These are phyloP conservation scores for Sceloporus tristichus DNA, from an alignment of 2,113 vertebrate species.

Conservation along the genomic window DNA sequence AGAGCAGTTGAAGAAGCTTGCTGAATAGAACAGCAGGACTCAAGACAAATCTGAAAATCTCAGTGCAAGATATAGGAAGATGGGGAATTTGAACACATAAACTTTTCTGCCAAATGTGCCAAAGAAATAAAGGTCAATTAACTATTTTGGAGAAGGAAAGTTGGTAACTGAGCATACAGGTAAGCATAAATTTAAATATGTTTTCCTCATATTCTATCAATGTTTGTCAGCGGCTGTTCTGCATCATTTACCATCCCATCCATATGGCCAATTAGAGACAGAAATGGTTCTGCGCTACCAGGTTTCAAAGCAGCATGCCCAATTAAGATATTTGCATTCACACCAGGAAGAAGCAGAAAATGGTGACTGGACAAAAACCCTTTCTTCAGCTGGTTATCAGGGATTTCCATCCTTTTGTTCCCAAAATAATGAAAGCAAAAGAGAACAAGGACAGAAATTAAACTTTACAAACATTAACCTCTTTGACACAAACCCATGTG, in stretches of 20 bases:
- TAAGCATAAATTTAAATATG: background rate
- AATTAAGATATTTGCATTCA: constrained; percentile 7
- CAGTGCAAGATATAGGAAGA: background rate
- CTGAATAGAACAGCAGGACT: background rate
- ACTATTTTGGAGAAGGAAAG: background rate
- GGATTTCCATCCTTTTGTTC: background rate
- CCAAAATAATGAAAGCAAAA: background rate
- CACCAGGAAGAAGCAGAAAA: background rate
- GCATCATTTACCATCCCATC: background rate
- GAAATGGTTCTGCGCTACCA: background rate
- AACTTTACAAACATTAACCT: background rate
- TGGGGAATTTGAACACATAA: background rate
- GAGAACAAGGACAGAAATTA: background rate
- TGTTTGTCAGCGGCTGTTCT: background rate
- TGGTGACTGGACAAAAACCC: background rate
- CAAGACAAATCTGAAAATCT: background rate
- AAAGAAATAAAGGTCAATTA: background rate
- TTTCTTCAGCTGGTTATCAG: background rate
- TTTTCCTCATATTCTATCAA: background rate
- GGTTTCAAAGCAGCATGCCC: background rate
- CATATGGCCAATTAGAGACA: background rate
- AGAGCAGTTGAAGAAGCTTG: too few species aligned
- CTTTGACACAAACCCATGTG: background rate
- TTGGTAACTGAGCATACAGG: background rate
- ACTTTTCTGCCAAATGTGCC: background rate